Conservation (phyloP, 2,888 invertebrate species). For the Galeruca laticollis region DNA sequence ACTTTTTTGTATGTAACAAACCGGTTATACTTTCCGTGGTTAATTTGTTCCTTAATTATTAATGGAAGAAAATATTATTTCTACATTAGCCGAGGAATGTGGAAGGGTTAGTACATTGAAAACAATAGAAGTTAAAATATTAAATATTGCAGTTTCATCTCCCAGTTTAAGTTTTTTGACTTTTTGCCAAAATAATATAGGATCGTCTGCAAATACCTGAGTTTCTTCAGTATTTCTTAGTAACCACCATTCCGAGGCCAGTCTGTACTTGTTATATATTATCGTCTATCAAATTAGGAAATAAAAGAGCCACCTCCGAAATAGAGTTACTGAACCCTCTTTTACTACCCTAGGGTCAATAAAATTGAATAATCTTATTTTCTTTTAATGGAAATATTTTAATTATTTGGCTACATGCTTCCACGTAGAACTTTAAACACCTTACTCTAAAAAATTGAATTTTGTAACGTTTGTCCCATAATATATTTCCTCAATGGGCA, state of each 20-base stretch:
- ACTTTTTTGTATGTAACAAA: too few species aligned
- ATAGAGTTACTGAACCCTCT: slow-evolving; percentile 12
- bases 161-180: slow-evolving; percentile 12
- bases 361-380: slow-evolving; percentile 16
- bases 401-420: slow-evolving; percentile 20
- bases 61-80: not conserved
- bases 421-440: slow-evolving; percentile 19
- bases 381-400: slow-evolving; percentile 23
- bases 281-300: slow-evolving; percentile 6
- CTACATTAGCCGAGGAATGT: slow-evolving; percentile 25
- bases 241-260: slow-evolving; percentile 15
- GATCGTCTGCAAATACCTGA: slow-evolving; percentile 3
- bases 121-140: slow-evolving; percentile 7
- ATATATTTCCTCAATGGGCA: slow-evolving; percentile 20
- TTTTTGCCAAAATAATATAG: slow-evolving; percentile 12
- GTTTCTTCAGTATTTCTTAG: slow-evolving; percentile 14
- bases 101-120: slow-evolving; percentile 7
- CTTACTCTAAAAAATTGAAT: slow-evolving; percentile 11
- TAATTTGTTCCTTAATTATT: not conserved
- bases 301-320: slow-evolving; percentile 5
- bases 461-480: slow-evolving; percentile 19
- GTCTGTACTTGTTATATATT: slow-evolving; percentile 5
- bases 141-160: not conserved
- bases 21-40: too few species aligned
- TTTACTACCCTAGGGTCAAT: slow-evolving; percentile 8